These are phyloP conservation scores for Macrotus californicus DNA, from an alignment of 2,113 vertebrate genomes.

Conservation along the genomic window DNA sequence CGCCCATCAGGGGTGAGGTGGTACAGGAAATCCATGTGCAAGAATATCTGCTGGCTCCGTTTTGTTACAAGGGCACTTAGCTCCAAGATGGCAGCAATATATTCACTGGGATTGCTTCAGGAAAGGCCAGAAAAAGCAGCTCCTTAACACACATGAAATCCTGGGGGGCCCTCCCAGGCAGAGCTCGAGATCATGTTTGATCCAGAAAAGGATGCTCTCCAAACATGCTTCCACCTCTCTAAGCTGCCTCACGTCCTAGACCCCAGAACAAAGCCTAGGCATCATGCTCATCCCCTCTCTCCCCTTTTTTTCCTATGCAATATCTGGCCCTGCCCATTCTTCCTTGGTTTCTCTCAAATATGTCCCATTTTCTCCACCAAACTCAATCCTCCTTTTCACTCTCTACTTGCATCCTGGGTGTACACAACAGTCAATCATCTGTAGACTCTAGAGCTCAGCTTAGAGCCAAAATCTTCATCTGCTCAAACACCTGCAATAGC, in stretches of 20 bases:
- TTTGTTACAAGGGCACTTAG: constrained; percentile 82
- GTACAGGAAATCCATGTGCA: constrained; percentile 84
- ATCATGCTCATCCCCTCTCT: neutral
- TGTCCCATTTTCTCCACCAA: neutral
- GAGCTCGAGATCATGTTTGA: neutral
- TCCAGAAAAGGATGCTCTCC: neutral
- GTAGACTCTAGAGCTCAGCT: neutral
- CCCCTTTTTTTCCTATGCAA: neutral
- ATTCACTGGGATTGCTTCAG: constrained; percentile 79
- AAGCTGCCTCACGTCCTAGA: no score
- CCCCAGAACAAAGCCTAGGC: neutral
- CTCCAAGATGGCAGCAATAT: constrained; percentile 85
- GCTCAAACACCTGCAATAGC: neutral
- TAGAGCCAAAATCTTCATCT: neutral
- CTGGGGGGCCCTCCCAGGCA: neutral
- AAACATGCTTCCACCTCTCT: neutral
- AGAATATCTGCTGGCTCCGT: constrained; percentile 64
- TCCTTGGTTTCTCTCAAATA: neutral
- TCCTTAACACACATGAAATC: neutral
- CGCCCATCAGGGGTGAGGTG: constrained; percentile 75
- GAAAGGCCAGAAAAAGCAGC: neutral
- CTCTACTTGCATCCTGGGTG: neutral
- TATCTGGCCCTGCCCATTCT: neutral
- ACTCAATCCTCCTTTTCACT: neutral
- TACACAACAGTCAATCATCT: neutral